Percentiles rank a stretch among this genome's conserved stretches.
phyloP scores from a whole-genome alignment of 2,888 invertebrate species.

The Bellardia bayeri region DNA sequence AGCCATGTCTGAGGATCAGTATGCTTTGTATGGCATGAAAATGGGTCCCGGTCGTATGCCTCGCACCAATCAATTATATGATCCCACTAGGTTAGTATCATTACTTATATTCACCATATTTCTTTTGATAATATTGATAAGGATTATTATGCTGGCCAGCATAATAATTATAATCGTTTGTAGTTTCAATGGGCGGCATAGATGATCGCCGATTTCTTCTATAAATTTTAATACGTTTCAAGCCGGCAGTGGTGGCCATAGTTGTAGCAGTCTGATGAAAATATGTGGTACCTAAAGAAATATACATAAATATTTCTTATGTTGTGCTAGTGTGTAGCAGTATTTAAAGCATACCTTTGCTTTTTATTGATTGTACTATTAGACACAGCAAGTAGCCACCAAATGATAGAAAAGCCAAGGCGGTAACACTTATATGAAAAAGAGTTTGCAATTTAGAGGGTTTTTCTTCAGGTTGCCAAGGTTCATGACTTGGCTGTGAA shows the following conservation, averaged over 20 bases:
- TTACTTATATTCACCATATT: background rate
- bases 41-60: conserved; percentile 86
- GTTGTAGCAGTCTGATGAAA: conserved; percentile 82
- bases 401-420: conserved; percentile 92
- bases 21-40: conserved; percentile 89
- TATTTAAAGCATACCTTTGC: conserved; percentile 85
- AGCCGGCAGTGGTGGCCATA: conserved; percentile 77
- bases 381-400: conserved; percentile 92
- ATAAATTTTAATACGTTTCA: conserved; percentile 83
- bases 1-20: conserved; percentile 89
- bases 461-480: conserved; percentile 84
- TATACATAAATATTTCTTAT: background rate
- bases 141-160: conserved; percentile 31
- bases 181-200: conserved; percentile 49
- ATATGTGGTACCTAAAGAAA: conserved; percentile 81
- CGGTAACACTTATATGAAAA: conserved; percentile 91
- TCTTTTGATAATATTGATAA: conserved; percentile 65
- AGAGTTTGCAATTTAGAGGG: conserved; percentile 89
- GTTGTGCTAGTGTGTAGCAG: too few relatives aligned
- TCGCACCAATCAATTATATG: conserved; percentile 85
- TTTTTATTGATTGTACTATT: conserved; percentile 90
- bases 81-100: conserved; percentile 82
- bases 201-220: conserved; percentile 77
- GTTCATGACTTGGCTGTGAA: conserved; percentile 69
- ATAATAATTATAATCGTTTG: conserved; percentile 6